phyloP scores from a whole-genome alignment of 2,113 vertebrate genomes.

The Pholis gunnellus region DNA sequence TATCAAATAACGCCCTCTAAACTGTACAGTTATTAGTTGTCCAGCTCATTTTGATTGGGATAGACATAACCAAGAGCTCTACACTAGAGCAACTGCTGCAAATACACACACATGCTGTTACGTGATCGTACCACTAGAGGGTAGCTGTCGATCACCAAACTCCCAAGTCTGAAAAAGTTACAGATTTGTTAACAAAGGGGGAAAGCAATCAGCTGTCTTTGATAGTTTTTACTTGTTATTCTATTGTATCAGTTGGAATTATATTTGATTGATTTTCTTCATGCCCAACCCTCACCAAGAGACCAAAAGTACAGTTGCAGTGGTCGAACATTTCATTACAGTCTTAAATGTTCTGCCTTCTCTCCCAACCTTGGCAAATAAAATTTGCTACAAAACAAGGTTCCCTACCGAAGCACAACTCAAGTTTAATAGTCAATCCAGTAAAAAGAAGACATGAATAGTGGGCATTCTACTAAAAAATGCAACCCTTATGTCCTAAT shows the following conservation, averaged over 20 bases:
- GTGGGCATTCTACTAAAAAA: no score
- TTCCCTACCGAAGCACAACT: no score
- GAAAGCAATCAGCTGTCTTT: background rate
- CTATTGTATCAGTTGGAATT: background rate
- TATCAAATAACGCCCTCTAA: background rate
- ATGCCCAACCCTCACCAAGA: background rate
- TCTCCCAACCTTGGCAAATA: no score
- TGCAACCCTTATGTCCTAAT: no score
- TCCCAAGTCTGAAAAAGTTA: background rate
- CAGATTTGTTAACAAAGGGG: background rate
- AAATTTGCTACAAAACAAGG: no score
- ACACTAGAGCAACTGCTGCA: background rate
- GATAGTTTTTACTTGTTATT: background rate
- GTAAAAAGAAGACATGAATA: no score
- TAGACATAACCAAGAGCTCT: background rate
- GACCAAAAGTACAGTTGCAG: background rate
- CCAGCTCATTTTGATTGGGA: background rate
- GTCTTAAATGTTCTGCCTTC: no score
- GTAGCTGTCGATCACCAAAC: constrained; percentile 32
- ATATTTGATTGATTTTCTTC: background rate
- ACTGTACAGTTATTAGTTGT: background rate
- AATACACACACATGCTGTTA: constrained; percentile 19
- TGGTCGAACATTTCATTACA: background rate
- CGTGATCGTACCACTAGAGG: constrained; percentile 57
- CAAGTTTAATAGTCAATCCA: no score